A percentile compares a stretch with the other conserved stretches of the same genome.
phyloP scores from a whole-genome alignment of 2,797 vertebrate species.

The Pseudotriccus pelzelni region DNA sequence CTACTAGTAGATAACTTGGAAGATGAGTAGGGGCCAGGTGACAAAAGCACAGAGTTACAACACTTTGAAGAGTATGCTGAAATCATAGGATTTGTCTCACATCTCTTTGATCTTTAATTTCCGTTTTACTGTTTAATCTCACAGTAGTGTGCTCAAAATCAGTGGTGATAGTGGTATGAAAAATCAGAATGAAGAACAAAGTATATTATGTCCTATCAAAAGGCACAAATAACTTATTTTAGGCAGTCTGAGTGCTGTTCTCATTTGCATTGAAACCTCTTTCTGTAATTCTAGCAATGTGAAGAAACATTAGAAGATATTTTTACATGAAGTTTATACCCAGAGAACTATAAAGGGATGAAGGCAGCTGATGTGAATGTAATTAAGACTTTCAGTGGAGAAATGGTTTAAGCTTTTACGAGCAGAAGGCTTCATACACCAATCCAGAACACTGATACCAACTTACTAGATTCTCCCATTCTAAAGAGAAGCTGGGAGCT shows the following conservation, averaged over 20 bases:
- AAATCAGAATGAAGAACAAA: background rate
- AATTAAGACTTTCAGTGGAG: background rate
- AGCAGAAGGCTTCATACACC: background rate
- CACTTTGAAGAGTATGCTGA: background rate
- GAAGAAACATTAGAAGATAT: background rate
- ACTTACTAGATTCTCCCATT: background rate
- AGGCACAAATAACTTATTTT: background rate
- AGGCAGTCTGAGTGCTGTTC: background rate
- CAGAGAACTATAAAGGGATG: background rate
- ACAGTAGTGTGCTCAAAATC: background rate
- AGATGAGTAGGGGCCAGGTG: background rate
- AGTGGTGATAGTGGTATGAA: background rate
- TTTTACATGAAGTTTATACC: background rate
- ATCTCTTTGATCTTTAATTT: slow-evolving; percentile 31
- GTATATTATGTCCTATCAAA: background rate
- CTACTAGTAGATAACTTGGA: background rate
- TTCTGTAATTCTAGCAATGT: background rate
- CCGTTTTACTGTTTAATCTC: background rate
- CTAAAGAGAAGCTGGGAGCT: background rate
- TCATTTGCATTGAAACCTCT: background rate
- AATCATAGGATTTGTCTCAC: background rate
- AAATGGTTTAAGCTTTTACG: background rate
- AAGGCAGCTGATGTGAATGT: background rate
- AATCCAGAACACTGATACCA: background rate
- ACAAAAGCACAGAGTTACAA: background rate